These are phyloP conservation scores for Eulemur mongoz DNA, from an alignment of 2,797 vertebrate species.

Conservation along the genomic window DNA sequence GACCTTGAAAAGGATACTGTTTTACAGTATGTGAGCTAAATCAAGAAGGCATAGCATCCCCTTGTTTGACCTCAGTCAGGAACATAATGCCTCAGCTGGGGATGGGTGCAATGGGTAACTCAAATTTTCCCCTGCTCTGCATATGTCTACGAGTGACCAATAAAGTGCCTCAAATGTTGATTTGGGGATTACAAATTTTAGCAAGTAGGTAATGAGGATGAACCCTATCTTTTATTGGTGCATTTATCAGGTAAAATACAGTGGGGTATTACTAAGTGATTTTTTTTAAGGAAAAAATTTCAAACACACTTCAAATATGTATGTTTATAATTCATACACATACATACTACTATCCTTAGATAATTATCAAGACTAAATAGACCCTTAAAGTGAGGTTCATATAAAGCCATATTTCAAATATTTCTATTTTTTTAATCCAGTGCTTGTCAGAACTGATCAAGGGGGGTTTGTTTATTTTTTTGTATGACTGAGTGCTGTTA, in stretches of 20 bases:
- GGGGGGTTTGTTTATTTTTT: not conserved
- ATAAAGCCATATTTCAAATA: not conserved
- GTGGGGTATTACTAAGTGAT: not conserved
- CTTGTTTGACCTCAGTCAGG: not conserved
- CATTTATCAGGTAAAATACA: constrained; percentile 7
- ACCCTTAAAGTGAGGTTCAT: constrained; percentile 17
- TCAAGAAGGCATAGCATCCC: not conserved
- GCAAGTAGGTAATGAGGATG: not conserved
- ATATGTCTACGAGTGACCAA: not conserved
- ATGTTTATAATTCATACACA: not conserved
- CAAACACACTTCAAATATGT: not conserved
- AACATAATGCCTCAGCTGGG: not conserved
- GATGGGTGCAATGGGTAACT: not conserved
- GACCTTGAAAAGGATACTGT: not conserved
- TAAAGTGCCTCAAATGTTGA: not conserved
- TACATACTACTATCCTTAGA: not conserved
- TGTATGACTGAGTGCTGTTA: not conserved
- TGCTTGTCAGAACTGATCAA: not conserved
- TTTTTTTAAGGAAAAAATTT: constrained; percentile 33
- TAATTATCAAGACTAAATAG: constrained; percentile 8
- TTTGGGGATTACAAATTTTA: constrained; percentile 24
- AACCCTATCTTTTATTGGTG: not conserved
- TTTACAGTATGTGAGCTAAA: not conserved
- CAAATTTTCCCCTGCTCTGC: not conserved
- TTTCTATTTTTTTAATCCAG: not conserved